Evolutionary conservation across 2,888 invertebrate species (phyloP), one percentile per base, ranked within the genome.

Genomic region (Plebejus melissa): DNA sequence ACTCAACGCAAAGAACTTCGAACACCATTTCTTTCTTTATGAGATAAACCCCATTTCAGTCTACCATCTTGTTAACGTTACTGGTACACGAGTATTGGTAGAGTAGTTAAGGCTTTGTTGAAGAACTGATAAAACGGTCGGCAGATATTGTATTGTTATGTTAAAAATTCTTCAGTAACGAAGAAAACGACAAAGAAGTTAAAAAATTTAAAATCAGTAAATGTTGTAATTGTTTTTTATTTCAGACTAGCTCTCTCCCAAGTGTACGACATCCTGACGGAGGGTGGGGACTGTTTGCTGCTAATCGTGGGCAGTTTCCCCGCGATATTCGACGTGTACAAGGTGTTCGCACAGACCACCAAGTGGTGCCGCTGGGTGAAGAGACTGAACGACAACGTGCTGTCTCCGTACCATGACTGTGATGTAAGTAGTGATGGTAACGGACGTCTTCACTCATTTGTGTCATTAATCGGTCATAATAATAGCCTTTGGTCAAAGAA

Each of bases 321-420:
- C 1, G 46, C 28, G 1, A 5, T 71, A 13, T 71, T 71, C 71
- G 71, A 71, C 41, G 71, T 71, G 71, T 71, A 71, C 71, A 41
- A 46, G 28, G 22, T 22, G 28, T 22, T 71, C 50, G 46, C 41
- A 1, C 9, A 46, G 71, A 11, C 50, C 11, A 4, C 71, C 1
- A 41, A 46, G 46, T 71, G 71, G 71, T 13, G 22, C 5, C 71
- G 50, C 22, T 71, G 71, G 71, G 71, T 71, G 50, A 41, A 46
- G 71, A 28, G 46, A 22, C 28, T 71, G 71, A 28, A 71, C 28
- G 71, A 71, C 41, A 41, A 46, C n/a, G 11, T 71, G 22, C 9
- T 71, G 71, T 71, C 71, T 0, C 71, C 71, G 13, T 71, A 71
- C 46, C 71, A 71, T 13, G 71, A 71, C 5, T 46, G 41, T 41